Evolutionary conservation across 2,113 vertebrate species (phyloP).

Genomic region (Picathartes gymnocephalus): DNA sequence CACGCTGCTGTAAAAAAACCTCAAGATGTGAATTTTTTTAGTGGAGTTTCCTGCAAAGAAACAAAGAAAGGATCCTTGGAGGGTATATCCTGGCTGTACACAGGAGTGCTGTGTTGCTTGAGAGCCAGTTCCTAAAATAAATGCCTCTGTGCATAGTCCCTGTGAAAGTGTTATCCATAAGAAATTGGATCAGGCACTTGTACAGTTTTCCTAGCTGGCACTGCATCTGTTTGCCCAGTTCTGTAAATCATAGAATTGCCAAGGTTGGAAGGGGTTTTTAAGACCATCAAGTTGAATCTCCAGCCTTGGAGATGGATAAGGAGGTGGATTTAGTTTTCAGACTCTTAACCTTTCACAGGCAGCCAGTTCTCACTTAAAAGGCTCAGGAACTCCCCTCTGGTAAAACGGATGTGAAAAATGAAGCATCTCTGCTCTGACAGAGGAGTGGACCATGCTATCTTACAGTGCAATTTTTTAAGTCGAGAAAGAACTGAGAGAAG

Average conservation of each 20-base stretch:
- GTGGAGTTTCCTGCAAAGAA: background rate
- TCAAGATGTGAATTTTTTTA: background rate
- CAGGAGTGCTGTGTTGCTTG: background rate
- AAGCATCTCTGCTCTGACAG: background rate
- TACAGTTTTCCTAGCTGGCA: background rate
- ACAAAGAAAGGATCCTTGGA: background rate
- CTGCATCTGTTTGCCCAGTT: background rate
- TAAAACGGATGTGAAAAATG: background rate
- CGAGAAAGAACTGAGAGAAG: background rate
- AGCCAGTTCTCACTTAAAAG: background rate
- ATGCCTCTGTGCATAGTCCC: background rate
- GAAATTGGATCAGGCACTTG: background rate
- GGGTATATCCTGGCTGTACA: accelerated
- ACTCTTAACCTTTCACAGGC: background rate
- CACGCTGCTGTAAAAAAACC: accelerated
- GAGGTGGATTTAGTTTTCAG: background rate
- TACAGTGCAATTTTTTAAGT: background rate
- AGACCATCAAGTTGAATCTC: background rate
- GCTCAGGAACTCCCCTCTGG: background rate
- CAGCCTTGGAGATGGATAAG: background rate
- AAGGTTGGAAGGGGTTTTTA: background rate
- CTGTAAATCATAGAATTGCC: background rate
- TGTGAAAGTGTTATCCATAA: background rate
- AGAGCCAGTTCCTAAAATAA: background rate
- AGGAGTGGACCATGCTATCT: background rate